Percentiles rank a stretch among this genome's conserved stretches.
Evolutionary conservation across 2,888 invertebrate species (phyloP).

Genomic region (Apomyelois bistriatella): DNA sequence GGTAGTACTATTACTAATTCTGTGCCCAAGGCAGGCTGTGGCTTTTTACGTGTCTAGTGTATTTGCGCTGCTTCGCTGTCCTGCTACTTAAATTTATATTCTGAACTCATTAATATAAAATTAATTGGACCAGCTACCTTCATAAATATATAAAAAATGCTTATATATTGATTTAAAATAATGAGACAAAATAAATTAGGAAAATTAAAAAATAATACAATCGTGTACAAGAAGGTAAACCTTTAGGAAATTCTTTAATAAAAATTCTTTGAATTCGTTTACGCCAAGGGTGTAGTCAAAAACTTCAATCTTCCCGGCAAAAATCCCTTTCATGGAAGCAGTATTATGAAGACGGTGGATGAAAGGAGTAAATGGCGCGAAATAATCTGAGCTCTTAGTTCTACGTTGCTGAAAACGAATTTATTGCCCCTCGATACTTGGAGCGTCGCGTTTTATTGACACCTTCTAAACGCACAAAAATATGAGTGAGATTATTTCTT

Average conservation of each 20-base stretch:
- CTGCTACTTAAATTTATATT: too few species aligned
- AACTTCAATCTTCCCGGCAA: slow-evolving; percentile 60
- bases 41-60: too few species aligned
- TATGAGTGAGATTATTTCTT: slow-evolving; percentile 10
- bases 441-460: slow-evolving; percentile 60
- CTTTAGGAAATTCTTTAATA: slow-evolving; percentile 18
- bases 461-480: slow-evolving; percentile 46
- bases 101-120: too few species aligned
- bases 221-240: neutral
- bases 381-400: slow-evolving; percentile 77
- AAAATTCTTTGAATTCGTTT: slow-evolving; percentile 51
- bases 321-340: slow-evolving; percentile 62
- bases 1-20: too few species aligned
- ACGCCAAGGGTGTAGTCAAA: slow-evolving; percentile 52
- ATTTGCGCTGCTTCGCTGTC: too few species aligned
- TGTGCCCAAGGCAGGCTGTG: too few species aligned
- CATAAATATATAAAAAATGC: too few species aligned
- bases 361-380: slow-evolving; percentile 77
- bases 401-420: slow-evolving; percentile 72
- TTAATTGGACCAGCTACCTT: too few species aligned
- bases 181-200: too few species aligned
- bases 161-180: too few species aligned
- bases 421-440: slow-evolving; percentile 67
- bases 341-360: slow-evolving; percentile 69
- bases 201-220: too few species aligned